Evolutionary conservation across 2,113 vertebrate genomes (phyloP).

Genomic region (Jacana jacana): DNA sequence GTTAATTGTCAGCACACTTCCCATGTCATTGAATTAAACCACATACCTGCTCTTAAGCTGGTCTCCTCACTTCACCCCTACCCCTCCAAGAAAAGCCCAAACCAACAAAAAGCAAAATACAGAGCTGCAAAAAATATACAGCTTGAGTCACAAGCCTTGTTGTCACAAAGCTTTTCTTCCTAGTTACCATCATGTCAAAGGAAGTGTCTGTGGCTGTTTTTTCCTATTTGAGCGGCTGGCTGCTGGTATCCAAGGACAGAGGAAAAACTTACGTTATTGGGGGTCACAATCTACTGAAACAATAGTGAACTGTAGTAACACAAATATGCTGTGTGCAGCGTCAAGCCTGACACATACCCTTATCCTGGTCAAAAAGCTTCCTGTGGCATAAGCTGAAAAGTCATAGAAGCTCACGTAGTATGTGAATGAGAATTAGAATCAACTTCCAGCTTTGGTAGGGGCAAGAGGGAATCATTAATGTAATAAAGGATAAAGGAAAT

Average conservation of each 20-base stretch:
- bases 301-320: conserved; percentile 43
- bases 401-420: not conserved
- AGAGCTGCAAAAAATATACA: not conserved
- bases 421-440: not conserved
- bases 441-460: not conserved
- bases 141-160: not conserved
- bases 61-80: not conserved
- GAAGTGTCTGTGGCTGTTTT: conserved; percentile 68
- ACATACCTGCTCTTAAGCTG: not conserved
- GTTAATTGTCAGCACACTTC: not conserved
- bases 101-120: not conserved
- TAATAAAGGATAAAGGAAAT: not conserved
- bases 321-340: not conserved
- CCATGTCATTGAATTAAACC: not conserved
- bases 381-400: not conserved
- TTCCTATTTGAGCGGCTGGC: conserved; percentile 55
- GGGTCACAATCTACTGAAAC: conserved; percentile 26
- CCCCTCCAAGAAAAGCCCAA: not conserved
- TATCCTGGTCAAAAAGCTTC: conserved; percentile 19
- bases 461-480: not conserved
- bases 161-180: conserved; percentile 18
- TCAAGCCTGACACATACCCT: not conserved
- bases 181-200: conserved; percentile 27
- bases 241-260: conserved; percentile 66
- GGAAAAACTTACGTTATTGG: conserved; percentile 48